These are phyloP conservation scores for Lampris incognitus DNA, from an alignment of 2,113 vertebrate species.

Conservation along the genomic window DNA sequence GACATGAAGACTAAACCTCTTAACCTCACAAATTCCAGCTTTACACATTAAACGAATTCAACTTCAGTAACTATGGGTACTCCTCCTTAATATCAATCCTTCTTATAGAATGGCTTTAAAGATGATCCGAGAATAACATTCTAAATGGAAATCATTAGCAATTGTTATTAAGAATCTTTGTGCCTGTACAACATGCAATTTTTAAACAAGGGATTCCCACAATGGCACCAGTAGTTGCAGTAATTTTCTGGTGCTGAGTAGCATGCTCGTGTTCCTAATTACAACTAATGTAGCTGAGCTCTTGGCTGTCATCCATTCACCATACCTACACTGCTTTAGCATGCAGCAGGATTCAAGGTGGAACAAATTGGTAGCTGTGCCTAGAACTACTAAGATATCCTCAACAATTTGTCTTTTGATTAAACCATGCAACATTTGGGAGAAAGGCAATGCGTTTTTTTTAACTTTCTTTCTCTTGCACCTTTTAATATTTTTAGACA, in stretches of 20 bases:
- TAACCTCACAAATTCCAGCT: too few relatives aligned
- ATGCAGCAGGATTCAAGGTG: constrained; percentile 42
- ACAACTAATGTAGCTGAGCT: constrained; percentile 36
- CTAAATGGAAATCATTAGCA: too few relatives aligned
- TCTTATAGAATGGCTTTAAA: too few relatives aligned
- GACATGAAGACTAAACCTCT: too few relatives aligned
- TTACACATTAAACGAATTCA: too few relatives aligned
- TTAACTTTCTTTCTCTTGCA: too few relatives aligned
- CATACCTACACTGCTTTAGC: neutral
- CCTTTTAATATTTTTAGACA: neutral
- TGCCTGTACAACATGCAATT: neutral
- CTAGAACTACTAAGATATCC: constrained; percentile 24
- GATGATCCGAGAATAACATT: too few relatives aligned
- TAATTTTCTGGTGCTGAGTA: neutral
- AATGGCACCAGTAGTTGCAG: neutral
- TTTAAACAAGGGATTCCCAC: neutral
- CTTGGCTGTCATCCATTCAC: constrained; percentile 13
- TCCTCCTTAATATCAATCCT: too few relatives aligned
- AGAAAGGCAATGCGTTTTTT: neutral
- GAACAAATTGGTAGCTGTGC: constrained; percentile 28
- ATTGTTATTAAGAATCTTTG: neutral
- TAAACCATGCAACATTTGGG: neutral
- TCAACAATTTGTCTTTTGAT: neutral
- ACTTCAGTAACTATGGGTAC: too few relatives aligned
- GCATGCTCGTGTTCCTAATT: constrained; percentile 16